These are phyloP conservation scores for Argopecten irradians DNA, from an alignment of 1,140 invertebrate genomes.

Conservation along the genomic window DNA sequence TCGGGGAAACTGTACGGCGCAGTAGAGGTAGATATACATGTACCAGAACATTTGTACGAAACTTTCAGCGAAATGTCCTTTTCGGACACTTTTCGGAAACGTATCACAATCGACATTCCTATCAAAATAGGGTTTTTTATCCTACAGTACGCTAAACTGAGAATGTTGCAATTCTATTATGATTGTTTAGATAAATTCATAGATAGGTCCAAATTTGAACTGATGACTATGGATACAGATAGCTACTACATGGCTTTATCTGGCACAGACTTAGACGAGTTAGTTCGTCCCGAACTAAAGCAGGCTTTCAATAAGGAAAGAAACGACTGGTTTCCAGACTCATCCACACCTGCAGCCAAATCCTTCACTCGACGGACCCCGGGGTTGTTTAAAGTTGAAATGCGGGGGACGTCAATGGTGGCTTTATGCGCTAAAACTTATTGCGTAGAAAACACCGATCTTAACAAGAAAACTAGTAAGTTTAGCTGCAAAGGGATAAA, in stretches of 20 bases:
- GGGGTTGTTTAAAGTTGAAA: background rate
- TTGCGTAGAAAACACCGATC: background rate
- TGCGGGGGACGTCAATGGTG: background rate
- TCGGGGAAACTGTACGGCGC: conserved; percentile 24
- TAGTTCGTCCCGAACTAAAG: background rate
- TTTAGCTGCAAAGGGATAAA: background rate
- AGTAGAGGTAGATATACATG: conserved; percentile 18
- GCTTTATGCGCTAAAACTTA: background rate
- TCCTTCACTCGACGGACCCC: background rate
- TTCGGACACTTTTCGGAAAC: background rate
- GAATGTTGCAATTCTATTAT: conserved; percentile 58
- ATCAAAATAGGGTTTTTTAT: conserved; percentile 54
- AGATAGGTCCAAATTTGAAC: conserved; percentile 42
- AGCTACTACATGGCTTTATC: conserved; percentile 47
- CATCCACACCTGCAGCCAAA: too few relatives aligned
- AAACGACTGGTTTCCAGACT: background rate
- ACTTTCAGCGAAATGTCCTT: background rate
- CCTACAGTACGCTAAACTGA: conserved; percentile 57
- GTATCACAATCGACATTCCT: conserved; percentile 29
- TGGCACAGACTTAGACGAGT: conserved; percentile 28
- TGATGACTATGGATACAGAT: conserved; percentile 55
- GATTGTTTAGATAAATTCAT: conserved; percentile 56
- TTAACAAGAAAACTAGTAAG: background rate
- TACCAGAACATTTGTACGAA: background rate
- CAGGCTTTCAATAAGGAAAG: background rate